These are phyloP conservation scores for Eleutherodactylus coqui DNA, from an alignment of 2,797 vertebrate genomes.

Conservation along the genomic window DNA sequence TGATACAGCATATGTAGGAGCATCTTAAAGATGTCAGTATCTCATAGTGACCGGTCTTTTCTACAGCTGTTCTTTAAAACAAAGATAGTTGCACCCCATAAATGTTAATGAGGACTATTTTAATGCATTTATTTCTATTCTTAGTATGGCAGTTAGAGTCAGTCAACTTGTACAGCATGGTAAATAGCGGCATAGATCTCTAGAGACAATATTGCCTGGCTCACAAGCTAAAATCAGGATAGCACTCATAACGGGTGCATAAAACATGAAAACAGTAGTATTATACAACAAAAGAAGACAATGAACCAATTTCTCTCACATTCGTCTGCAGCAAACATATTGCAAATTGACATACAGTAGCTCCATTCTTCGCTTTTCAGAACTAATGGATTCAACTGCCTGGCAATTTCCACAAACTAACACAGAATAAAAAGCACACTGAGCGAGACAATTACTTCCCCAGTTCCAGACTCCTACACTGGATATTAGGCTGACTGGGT, in stretches of 20 bases:
- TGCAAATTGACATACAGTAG: conserved; percentile 34
- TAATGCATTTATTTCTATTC: not conserved
- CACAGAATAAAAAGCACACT: conserved; percentile 29
- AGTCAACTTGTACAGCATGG: not conserved
- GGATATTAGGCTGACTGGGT: conserved; percentile 21
- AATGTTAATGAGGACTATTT: not conserved
- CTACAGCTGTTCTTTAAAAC: not conserved
- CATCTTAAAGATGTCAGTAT: not conserved
- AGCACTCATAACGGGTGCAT: not conserved
- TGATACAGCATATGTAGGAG: not conserved
- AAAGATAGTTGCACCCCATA: not conserved
- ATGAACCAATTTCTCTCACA: conserved; percentile 28
- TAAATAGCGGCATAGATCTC: conserved; percentile 17
- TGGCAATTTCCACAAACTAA: conserved; percentile 42
- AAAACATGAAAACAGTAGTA: conserved; percentile 38
- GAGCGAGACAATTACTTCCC: conserved; percentile 37
- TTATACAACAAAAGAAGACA: conserved; percentile 50
- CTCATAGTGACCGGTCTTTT: not conserved
- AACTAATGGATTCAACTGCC: conserved; percentile 46
- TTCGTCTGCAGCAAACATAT: conserved; percentile 20
- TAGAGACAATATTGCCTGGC: conserved; percentile 31
- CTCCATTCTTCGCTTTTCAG: conserved; percentile 37
- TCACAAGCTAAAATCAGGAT: conserved; percentile 27
- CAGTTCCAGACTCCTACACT: conserved; percentile 41
- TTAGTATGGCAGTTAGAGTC: not conserved